These are phyloP conservation scores for Haemorhous mexicanus DNA, from an alignment of 2,113 vertebrate species.

Conservation along the genomic window DNA sequence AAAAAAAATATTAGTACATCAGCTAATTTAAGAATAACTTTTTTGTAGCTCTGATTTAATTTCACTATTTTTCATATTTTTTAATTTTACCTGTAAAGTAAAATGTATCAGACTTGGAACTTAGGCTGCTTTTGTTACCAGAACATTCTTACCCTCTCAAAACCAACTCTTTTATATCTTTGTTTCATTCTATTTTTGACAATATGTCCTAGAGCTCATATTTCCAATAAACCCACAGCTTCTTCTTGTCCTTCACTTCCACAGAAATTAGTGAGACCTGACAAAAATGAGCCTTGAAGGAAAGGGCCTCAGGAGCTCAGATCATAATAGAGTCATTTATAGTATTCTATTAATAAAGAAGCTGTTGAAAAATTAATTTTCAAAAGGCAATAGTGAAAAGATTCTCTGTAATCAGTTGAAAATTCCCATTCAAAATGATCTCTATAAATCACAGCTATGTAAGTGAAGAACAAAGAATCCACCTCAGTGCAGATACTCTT, in stretches of 20 bases:
- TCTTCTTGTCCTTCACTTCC: background rate
- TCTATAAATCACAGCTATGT: background rate
- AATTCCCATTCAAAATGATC: background rate
- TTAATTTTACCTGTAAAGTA: background rate
- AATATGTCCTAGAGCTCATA: background rate
- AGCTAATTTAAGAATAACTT: background rate
- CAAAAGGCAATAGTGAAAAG: background rate
- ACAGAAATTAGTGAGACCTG: background rate
- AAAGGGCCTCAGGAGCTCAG: background rate
- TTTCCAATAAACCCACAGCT: background rate
- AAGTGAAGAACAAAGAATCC: background rate
- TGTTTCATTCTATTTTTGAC: background rate
- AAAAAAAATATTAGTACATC: background rate
- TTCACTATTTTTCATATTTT: background rate
- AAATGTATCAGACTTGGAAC: background rate
- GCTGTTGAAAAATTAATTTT: background rate
- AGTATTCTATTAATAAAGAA: background rate
- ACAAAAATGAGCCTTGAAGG: background rate
- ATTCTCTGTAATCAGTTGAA: background rate
- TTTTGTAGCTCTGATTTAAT: background rate
- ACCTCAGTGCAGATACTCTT: background rate
- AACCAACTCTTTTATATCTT: background rate
- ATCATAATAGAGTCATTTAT: background rate
- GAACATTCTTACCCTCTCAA: background rate
- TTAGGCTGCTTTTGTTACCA: background rate